phyloP scores from a whole-genome alignment of 2,113 vertebrate genomes.

The Circaetus gallicus region DNA sequence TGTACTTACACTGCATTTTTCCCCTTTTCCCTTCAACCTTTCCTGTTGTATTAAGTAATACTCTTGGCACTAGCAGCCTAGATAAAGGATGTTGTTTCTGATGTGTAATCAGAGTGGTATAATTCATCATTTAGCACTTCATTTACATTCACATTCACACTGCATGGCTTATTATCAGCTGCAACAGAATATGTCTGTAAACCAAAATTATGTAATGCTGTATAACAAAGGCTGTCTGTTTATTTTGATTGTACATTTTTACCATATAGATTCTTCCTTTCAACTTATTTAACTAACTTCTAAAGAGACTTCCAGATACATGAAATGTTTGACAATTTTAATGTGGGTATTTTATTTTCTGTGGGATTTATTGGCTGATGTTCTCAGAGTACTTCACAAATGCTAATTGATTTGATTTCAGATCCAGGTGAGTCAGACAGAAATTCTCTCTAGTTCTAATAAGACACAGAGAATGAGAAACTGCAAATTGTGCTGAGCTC shows the following conservation, averaged over 20 bases:
- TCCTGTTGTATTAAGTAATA: slow-evolving; percentile 60
- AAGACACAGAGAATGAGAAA: neutral
- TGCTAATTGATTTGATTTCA: neutral
- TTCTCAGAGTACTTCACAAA: neutral
- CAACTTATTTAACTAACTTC: neutral
- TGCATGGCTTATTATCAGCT: slow-evolving; percentile 40
- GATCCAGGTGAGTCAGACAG: neutral
- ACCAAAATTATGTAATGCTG: slow-evolving; percentile 32
- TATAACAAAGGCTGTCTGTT: slow-evolving; percentile 15
- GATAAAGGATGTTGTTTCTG: slow-evolving; percentile 68
- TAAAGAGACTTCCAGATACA: neutral
- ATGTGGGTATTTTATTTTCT: neutral
- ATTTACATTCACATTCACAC: slow-evolving; percentile 51
- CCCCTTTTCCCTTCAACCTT: slow-evolving; percentile 35
- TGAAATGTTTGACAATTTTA: slow-evolving; percentile 9
- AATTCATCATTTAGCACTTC: slow-evolving; percentile 59
- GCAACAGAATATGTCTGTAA: slow-evolving; percentile 23
- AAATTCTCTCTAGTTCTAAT: neutral
- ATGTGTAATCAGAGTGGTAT: slow-evolving; percentile 11
- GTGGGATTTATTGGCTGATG: neutral
- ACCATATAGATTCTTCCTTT: neutral
- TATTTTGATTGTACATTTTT: slow-evolving; percentile 22
- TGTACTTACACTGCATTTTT: slow-evolving; percentile 12
- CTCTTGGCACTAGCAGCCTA: slow-evolving; percentile 43
- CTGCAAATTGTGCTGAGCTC: neutral